Percentiles rank a stretch among this genome's conserved stretches.
Evolutionary conservation across 1,140 invertebrate genomes (phyloP).

Genomic region (Leptinotarsa undecemlineata): DNA sequence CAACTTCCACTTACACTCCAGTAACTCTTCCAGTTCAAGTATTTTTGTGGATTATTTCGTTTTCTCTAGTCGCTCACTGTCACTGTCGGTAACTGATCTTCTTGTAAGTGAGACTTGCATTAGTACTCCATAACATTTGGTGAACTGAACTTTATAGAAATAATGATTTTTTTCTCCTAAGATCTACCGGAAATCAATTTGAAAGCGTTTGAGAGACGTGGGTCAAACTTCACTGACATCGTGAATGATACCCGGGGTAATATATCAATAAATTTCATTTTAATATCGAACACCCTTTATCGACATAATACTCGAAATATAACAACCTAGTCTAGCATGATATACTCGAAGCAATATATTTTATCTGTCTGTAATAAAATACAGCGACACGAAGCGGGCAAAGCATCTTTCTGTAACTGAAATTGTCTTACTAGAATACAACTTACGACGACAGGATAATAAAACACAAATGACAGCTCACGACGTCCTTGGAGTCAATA

Average conservation of each 20-base stretch:
- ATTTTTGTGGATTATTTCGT: too few species aligned
- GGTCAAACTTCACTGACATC: too few species aligned
- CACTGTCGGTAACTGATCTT: too few species aligned
- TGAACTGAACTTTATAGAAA: too few species aligned
- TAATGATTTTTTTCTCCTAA: too few species aligned
- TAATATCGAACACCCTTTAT: not conserved
- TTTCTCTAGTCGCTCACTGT: too few species aligned
- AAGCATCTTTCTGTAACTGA: slow-evolving; percentile 5
- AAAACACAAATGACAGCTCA: slow-evolving; percentile 3
- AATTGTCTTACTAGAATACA: not conserved
- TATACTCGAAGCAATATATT: slow-evolving; percentile 2
- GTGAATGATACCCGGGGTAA: not conserved
- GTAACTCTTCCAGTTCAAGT: too few species aligned
- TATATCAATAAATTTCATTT: not conserved
- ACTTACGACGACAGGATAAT: slow-evolving; percentile 1
- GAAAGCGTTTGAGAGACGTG: too few species aligned
- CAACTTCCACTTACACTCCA: too few species aligned
- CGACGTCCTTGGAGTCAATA: not conserved
- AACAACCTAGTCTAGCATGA: not conserved
- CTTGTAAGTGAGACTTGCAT: too few species aligned
- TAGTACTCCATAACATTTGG: too few species aligned
- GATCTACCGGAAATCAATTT: too few species aligned
- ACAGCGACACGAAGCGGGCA: not conserved
- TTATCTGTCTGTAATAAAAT: slow-evolving; percentile 1
- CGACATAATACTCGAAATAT: not conserved